These are phyloP conservation scores for Axea sp. DNA, from an alignment of 2,888 invertebrate genomes.

Conservation along the genomic window DNA sequence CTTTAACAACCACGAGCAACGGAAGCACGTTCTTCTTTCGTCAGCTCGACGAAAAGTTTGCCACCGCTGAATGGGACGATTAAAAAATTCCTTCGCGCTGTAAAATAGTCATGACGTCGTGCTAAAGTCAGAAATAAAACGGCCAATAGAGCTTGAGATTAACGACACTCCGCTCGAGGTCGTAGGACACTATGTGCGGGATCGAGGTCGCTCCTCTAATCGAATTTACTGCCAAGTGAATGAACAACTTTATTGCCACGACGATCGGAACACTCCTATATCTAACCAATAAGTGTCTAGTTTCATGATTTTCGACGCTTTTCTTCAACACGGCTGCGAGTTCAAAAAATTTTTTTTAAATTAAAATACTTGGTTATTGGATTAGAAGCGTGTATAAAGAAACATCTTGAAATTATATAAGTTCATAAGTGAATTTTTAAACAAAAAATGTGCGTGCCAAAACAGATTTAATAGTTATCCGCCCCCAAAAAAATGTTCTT, in stretches of 20 bases:
- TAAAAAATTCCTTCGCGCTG: constrained; percentile 35
- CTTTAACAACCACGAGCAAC: constrained; percentile 42
- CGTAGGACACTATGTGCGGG: constrained; percentile 19
- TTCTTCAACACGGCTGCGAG: too few relatives aligned
- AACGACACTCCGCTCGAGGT: constrained; percentile 37
- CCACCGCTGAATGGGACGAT: constrained; percentile 33
- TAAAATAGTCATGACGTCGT: constrained; percentile 30
- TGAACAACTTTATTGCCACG: constrained; percentile 44
- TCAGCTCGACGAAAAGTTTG: constrained; percentile 25
- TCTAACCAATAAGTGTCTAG: constrained; percentile 27
- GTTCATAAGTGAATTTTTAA: too few relatives aligned
- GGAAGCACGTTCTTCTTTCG: constrained; percentile 45
- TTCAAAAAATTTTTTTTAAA: too few relatives aligned
- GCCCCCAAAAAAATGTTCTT: too few relatives aligned
- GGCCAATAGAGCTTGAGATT: constrained; percentile 53
- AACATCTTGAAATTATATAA: too few relatives aligned
- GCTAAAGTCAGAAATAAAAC: constrained; percentile 43
- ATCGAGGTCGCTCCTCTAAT: constrained; percentile 45
- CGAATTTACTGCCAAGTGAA: constrained; percentile 55
- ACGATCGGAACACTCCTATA: constrained; percentile 18
- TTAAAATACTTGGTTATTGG: too few relatives aligned
- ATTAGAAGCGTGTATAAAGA: too few relatives aligned
- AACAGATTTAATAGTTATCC: too few relatives aligned
- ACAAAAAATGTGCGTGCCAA: too few relatives aligned
- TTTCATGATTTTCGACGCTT: constrained; percentile 8